Base-by-base conservation (phyloP, 2,888 invertebrate genomes). In the Limnephilus lunatus region DNA sequence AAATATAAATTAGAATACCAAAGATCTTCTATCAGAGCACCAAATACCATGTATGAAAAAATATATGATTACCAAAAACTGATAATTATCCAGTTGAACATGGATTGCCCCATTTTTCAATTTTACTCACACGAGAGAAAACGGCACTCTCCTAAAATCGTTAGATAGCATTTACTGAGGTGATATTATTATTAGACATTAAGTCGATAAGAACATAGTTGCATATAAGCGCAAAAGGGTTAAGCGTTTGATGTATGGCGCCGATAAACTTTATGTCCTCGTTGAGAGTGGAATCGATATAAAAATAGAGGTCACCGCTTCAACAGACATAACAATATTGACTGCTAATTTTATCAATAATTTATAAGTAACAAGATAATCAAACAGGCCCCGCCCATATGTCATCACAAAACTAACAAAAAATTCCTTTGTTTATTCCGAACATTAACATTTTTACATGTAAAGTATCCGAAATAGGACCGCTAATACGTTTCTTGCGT, bases 371-470 rank as follows among this genome's bases (percentile, higher is more conserved):
- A 68, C 68, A 68, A 68, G 68, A 68, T 68, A 68, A 68, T 68
- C 68, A 68, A 68, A n/a, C n/a, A 68, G 68, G 2, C 68, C 9
- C 68, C 25, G 68, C 68, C 68, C 68, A 68, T n/a, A 68, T 68
- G 68, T 68, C 68, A 68, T 68, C 68, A 68, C 68, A 68, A n/a
- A 68, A n/a, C 68, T n/a, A 68, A 68, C 68, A 68, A 68, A 82
- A 82, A 82, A 82, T 32, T 82, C 82, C 82, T 19, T 82, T 82
- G 82, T 82, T 82, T 82, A 68, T 68, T 68, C 32, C 32, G 31
- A 15, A 82, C 32, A 82, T 82, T 68, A 68, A 68, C 68, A 68
- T 32, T 82, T 82, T 82, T 32, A 31, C 15, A 82, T 32, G 30
- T 82, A 31, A 82, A 82, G 30, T 31, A 32, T 32, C 82, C 32